These are phyloP conservation scores for Microtus ochrogaster DNA, from an alignment of 2,113 vertebrate species.

Conservation along the genomic window DNA sequence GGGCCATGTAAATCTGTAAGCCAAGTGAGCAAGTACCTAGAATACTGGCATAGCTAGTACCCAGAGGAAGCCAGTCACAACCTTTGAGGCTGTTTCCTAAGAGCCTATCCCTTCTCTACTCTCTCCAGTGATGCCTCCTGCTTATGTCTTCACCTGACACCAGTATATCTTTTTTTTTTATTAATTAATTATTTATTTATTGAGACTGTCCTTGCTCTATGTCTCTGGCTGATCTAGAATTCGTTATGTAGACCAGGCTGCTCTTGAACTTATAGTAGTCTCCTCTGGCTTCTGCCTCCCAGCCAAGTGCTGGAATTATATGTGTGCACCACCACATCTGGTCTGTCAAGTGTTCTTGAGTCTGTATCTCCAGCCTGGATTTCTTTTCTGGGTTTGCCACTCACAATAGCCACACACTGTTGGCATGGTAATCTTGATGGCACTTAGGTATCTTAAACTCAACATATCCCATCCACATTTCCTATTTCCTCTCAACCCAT, in stretches of 20 bases:
- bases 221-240: not conserved
- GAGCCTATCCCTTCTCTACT: not conserved
- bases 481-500: not conserved
- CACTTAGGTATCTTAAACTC: not conserved
- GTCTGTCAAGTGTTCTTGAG: not conserved
- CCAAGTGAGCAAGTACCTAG: not conserved
- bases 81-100: not conserved
- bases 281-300: not conserved
- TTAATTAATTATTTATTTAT: too few relatives aligned
- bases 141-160: not conserved
- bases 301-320: too few relatives aligned
- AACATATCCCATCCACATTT: not conserved
- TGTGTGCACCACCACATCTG: not conserved
- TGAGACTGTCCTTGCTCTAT: not conserved
- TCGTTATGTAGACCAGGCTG: not conserved
- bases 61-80: not conserved
- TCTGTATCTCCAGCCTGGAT: not conserved
- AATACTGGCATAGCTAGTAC: not conserved
- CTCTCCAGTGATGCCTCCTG: not conserved
- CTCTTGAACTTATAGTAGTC: not conserved
- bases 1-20: conserved; percentile 21
- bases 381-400: not conserved
- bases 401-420: not conserved
- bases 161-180: not conserved
- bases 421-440: not conserved